Evolutionary conservation across 1,140 invertebrate genomes (phyloP), one percentile per base, ranked within the genome.

Genomic region (Zaprionus gabonicus): DNA sequence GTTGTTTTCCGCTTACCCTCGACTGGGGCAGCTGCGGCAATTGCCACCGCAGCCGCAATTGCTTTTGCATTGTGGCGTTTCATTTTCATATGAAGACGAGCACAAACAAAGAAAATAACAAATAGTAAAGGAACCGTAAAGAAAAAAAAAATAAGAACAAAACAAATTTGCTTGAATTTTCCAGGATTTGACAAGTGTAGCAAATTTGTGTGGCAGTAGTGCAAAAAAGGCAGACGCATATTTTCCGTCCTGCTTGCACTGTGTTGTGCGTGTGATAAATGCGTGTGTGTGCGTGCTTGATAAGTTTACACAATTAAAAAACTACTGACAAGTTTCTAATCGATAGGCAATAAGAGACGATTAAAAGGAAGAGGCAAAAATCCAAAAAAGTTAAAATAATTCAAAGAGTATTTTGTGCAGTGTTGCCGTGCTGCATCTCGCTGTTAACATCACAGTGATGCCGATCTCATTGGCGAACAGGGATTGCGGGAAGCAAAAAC

Each of bases 31-130:
- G 69, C 53, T 28, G 28, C 71, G 46, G 68, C 60, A 71, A 83
- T 41, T 23, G 66, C 63, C 36, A 66, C 1, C 60, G 69, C 20
- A 1, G 81, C 57, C n/a, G 81, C 79, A 65, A 64, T 28, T 13
- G 62, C 56, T 25, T 71, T 78, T 12, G 59, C 31, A 69, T 80
- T 74, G 13, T 80, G 66, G 15, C 84, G 80, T 34, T 86, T 87
- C 83, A 87, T 86, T 46, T 70, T 51, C 31, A 38, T 38, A 60
- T 62, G 59, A 69, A 68, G 17, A 53, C 27, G 36, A 56, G 6
- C 9, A n/a, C 63, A 12, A 70, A 74, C n/a, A 55, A 23, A 51
- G 56, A 9, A 25, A 7, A 51, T 6, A 62, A 55, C 15, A 3
- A 44, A n/a, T 67, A 46, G 15, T 28, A 46, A 58, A 23, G 28